phyloP scores from a whole-genome alignment of 2,797 vertebrate species.

The Eulemur coronatus region DNA sequence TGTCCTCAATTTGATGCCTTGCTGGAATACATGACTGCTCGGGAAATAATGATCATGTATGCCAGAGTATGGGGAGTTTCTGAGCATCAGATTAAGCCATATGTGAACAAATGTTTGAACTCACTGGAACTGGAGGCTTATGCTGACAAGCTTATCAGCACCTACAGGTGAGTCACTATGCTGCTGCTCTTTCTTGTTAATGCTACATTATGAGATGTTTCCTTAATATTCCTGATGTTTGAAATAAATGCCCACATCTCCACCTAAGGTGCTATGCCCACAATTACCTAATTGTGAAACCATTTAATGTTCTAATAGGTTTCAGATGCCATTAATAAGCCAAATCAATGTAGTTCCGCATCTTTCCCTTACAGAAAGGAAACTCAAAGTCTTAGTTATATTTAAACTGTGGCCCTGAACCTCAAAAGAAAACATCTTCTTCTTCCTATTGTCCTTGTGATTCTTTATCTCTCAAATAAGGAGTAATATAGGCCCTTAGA shows the following conservation, averaged over 20 bases:
- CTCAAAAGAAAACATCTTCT: neutral
- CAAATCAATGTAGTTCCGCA: neutral
- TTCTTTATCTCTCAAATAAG: neutral
- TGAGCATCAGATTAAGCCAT: constrained; percentile 90
- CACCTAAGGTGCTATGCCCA: neutral
- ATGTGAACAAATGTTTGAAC: constrained; percentile 93
- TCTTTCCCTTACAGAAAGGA: neutral
- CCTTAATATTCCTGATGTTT: neutral
- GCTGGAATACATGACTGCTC: constrained; percentile 96
- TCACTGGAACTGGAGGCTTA: constrained; percentile 93
- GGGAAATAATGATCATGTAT: constrained; percentile 94
- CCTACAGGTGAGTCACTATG: constrained; percentile 90
- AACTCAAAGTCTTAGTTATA: neutral
- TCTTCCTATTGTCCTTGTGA: neutral
- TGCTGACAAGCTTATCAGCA: constrained; percentile 91
- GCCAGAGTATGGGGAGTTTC: constrained; percentile 93
- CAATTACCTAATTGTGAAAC: neutral
- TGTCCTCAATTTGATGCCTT: constrained; percentile 96
- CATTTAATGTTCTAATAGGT: neutral
- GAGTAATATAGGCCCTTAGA: neutral
- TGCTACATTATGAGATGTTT: neutral
- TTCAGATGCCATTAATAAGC: neutral
- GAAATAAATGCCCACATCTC: neutral
- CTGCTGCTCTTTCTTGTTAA: neutral
- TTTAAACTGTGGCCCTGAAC: neutral